A percentile compares a stretch with the other conserved stretches of the same genome.
Conservation (phyloP, 2,888 invertebrate species). For the Pristionchus exspectatus region DNA sequence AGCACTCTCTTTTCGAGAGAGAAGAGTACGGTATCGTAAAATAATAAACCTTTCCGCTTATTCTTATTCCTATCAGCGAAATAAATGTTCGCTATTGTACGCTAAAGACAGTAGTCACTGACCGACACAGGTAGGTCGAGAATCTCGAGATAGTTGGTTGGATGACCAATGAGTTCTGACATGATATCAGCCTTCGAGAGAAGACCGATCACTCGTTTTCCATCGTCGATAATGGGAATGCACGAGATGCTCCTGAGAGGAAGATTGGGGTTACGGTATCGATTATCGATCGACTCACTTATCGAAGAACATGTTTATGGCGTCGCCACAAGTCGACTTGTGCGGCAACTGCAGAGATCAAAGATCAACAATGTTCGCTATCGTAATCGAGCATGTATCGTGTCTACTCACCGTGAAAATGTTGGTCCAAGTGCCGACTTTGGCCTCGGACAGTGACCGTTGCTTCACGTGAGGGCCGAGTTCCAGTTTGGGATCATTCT, state of each 20-base stretch:
- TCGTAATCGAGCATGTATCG: background rate
- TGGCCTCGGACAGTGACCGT: constrained; percentile 68
- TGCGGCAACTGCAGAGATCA: constrained; percentile 35
- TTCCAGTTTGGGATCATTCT: constrained; percentile 71
- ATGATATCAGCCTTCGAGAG: constrained; percentile 70
- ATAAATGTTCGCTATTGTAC: no score
- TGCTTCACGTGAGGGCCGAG: constrained; percentile 71
- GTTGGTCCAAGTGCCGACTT: constrained; percentile 74
- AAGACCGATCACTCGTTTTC: constrained; percentile 65
- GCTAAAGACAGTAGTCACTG: background rate
- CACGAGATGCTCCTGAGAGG: constrained; percentile 66
- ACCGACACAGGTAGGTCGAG: constrained; percentile 67
- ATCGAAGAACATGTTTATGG: constrained; percentile 68
- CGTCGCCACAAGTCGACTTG: constrained; percentile 61
- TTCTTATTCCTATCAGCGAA: no score
- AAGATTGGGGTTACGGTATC: constrained; percentile 1
- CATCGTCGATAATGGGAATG: constrained; percentile 68
- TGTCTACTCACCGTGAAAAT: constrained; percentile 68
- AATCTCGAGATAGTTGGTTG: constrained; percentile 65
- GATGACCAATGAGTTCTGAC: constrained; percentile 67
- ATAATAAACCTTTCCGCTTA: no score
- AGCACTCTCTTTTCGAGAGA: background rate
- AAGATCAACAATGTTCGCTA: background rate
- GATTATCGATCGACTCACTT: constrained; percentile 56
- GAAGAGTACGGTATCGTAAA: background rate